phyloP scores from a whole-genome alignment of 2,113 vertebrate genomes.

The Symphodus melops region DNA sequence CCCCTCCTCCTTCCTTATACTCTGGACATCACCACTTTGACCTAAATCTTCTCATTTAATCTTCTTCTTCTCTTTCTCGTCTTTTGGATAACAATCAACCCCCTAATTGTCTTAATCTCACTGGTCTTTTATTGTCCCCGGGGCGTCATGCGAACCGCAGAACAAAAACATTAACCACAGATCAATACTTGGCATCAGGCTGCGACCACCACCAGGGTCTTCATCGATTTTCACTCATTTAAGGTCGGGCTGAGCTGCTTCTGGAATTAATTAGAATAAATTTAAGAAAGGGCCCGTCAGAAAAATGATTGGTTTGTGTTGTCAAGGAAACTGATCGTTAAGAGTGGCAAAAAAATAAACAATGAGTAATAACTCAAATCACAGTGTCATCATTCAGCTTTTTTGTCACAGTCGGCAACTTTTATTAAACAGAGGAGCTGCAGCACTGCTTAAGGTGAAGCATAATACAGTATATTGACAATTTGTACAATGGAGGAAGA shows the following conservation, averaged over 20 bases:
- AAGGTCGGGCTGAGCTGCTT: constrained; percentile 1
- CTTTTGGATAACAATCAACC: constrained; percentile 79
- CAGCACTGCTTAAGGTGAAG: neutral
- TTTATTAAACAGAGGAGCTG: neutral
- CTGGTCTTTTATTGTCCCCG: constrained; percentile 74
- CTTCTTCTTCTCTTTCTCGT: constrained; percentile 68
- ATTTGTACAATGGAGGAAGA: neutral
- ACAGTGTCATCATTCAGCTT: neutral
- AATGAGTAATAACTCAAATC: neutral
- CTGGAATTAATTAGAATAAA: constrained; percentile 44
- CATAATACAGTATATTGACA: neutral
- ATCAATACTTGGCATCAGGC: constrained; percentile 69
- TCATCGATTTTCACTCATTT: constrained; percentile 39
- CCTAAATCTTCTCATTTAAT: constrained; percentile 84
- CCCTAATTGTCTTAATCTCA: constrained; percentile 83
- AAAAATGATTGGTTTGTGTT: neutral
- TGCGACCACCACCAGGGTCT: constrained; percentile 1
- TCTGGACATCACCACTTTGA: constrained; percentile 75
- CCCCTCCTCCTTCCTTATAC: constrained; percentile 42
- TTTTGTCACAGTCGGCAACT: neutral
- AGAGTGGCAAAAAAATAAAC: neutral
- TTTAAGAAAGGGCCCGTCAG: neutral
- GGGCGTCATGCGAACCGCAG: constrained; percentile 22
- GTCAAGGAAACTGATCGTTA: neutral
- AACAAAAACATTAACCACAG: constrained; percentile 64